A percentile compares a stretch with the other conserved stretches of the same genome.
Evolutionary conservation across 2,113 vertebrate genomes (phyloP).

Genomic region (Ctenomys sociabilis): DNA sequence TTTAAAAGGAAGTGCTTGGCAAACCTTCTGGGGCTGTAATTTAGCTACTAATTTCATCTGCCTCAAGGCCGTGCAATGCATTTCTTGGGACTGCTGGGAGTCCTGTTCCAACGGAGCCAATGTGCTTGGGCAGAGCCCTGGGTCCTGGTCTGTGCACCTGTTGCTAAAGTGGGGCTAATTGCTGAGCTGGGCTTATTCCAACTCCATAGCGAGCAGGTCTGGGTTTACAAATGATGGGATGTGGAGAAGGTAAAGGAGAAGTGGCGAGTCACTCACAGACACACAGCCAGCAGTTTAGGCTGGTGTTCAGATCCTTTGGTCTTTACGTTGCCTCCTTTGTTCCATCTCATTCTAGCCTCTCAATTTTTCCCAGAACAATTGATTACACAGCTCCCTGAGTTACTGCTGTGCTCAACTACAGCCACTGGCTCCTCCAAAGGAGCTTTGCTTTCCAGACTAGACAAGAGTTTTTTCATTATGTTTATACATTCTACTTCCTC

Average conservation of each 20-base stretch:
- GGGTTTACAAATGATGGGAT: conserved; percentile 41
- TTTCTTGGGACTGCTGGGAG: conserved; percentile 44
- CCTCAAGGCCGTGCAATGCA: conserved; percentile 44
- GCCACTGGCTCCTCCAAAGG: background rate
- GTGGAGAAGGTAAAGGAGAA: conserved; percentile 63
- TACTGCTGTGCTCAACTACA: background rate
- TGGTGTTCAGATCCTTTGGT: conserved; percentile 19
- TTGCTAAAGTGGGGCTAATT: background rate
- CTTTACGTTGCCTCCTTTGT: background rate
- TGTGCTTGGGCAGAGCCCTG: background rate
- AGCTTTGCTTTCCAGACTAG: conserved; percentile 54
- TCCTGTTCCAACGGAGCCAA: background rate
- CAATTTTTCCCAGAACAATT: background rate
- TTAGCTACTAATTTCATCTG: conserved; percentile 50
- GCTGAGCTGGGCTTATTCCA: background rate
- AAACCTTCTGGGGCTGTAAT: conserved; percentile 66
- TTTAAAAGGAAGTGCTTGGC: conserved; percentile 36
- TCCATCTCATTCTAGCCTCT: conserved; percentile 2
- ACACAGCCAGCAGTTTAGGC: conserved; percentile 61
- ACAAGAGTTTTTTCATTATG: conserved; percentile 37
- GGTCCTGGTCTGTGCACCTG: background rate
- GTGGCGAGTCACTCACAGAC: conserved; percentile 55
- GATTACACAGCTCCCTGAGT: background rate
- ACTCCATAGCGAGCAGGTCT: background rate
- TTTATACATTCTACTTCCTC: conserved; percentile 24